These are phyloP conservation scores for Eulithis prunata DNA, from an alignment of 2,888 invertebrate genomes.

Conservation along the genomic window DNA sequence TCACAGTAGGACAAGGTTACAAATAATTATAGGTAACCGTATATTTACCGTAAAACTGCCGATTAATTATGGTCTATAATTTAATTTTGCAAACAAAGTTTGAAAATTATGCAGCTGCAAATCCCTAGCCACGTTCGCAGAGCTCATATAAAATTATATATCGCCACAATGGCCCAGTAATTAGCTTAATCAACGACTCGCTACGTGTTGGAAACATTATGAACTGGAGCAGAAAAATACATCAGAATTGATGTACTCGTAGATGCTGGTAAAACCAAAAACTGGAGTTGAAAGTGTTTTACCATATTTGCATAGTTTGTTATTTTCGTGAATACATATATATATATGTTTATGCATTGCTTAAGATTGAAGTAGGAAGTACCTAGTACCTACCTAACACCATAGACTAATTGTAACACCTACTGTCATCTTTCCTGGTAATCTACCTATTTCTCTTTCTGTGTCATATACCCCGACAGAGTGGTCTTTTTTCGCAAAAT, in stretches of 20 bases:
- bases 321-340: neutral
- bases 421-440: no score
- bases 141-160: conserved; percentile 38
- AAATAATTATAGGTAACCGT: conserved; percentile 3
- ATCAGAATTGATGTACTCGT: conserved; percentile 25
- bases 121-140: conserved; percentile 34
- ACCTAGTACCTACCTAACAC: no score
- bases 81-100: conserved; percentile 36
- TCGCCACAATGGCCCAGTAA: conserved; percentile 42
- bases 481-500: no score
- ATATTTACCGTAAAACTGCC: conserved; percentile 11
- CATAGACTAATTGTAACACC: no score
- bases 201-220: conserved; percentile 38
- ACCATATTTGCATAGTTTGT: conserved; percentile 15
- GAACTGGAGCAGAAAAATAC: conserved; percentile 42
- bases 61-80: conserved; percentile 21
- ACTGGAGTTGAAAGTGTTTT: conserved; percentile 14
- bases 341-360: neutral
- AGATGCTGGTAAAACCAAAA: conserved; percentile 26
- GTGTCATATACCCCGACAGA: no score
- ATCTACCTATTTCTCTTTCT: no score
- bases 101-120: conserved; percentile 39
- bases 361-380: no score
- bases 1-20: neutral
- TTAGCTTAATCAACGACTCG: conserved; percentile 43